Evolutionary conservation across 2,797 vertebrate species (phyloP).

Genomic region (Gobio occitaniae): DNA sequence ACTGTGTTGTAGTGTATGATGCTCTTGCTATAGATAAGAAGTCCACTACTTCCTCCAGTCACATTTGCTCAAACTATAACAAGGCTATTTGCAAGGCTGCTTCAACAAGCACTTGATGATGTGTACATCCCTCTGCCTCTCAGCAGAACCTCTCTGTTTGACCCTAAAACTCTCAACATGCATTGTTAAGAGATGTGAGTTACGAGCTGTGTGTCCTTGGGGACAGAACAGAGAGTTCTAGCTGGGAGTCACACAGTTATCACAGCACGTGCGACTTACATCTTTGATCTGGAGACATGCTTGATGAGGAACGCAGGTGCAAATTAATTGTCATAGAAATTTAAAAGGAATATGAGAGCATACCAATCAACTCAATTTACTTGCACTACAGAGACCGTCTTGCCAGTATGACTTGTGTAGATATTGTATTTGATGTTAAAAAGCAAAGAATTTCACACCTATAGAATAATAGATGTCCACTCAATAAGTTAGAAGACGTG

Average conservation of each 20-base stretch:
- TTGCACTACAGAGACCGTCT: not conserved
- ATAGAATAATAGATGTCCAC: not conserved
- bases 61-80: constrained; percentile 17
- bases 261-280: not conserved
- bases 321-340: constrained; percentile 10
- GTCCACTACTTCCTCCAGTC: not conserved
- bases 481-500: not conserved
- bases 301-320: not conserved
- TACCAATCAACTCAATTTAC: not conserved
- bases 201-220: constrained; percentile 11
- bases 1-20: not conserved
- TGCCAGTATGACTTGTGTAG: not conserved
- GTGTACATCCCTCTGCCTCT: not conserved
- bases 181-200: constrained; percentile 17
- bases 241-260: constrained; percentile 7
- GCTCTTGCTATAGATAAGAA: not conserved
- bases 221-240: constrained; percentile 19
- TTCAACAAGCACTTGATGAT: constrained; percentile 13
- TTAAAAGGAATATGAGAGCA: constrained; percentile 24
- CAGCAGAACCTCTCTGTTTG: not conserved
- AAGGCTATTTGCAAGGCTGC: constrained; percentile 19
- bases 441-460: not conserved
- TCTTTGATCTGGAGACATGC: constrained; percentile 16
- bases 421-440: not conserved
- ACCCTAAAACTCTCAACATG: not conserved